Evolutionary conservation across 1,140 invertebrate genomes (phyloP).

Genomic region (Drosophila jambulina): DNA sequence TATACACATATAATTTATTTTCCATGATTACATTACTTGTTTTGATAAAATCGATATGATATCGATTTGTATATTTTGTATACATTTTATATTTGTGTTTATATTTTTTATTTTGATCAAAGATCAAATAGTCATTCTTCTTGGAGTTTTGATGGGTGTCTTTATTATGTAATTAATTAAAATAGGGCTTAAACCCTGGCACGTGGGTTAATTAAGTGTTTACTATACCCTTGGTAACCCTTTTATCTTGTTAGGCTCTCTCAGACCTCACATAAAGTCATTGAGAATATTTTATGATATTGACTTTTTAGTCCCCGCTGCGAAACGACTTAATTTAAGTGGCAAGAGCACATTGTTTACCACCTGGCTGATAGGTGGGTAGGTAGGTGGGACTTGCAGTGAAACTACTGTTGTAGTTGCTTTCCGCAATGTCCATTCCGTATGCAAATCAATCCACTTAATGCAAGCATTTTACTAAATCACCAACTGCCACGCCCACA

Average conservation of each 20-base stretch:
- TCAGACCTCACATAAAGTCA: background rate
- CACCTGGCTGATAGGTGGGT: background rate
- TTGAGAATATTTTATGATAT: constrained; percentile 2
- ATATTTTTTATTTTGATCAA: too few species aligned
- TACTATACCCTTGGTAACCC: background rate
- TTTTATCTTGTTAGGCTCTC: background rate
- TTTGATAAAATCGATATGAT: too few species aligned
- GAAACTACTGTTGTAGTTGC: background rate
- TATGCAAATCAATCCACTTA: constrained; percentile 14
- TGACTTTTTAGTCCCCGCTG: background rate
- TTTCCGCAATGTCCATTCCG: background rate
- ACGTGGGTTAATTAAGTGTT: background rate
- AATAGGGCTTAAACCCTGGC: background rate
- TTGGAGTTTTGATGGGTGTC: background rate
- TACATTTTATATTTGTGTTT: too few species aligned
- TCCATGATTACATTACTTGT: too few species aligned
- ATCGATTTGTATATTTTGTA: too few species aligned
- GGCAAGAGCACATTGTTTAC: constrained; percentile 3
- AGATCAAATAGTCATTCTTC: background rate
- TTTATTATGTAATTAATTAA: background rate
- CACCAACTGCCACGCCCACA: background rate
- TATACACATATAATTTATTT: background rate
- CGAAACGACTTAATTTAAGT: constrained; percentile 4
- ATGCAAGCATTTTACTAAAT: constrained; percentile 18
- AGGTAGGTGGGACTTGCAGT: background rate